A percentile compares a stretch with the other conserved stretches of the same genome.
Conservation (phyloP, 2,113 vertebrate species). For the Dinomys branickii region DNA sequence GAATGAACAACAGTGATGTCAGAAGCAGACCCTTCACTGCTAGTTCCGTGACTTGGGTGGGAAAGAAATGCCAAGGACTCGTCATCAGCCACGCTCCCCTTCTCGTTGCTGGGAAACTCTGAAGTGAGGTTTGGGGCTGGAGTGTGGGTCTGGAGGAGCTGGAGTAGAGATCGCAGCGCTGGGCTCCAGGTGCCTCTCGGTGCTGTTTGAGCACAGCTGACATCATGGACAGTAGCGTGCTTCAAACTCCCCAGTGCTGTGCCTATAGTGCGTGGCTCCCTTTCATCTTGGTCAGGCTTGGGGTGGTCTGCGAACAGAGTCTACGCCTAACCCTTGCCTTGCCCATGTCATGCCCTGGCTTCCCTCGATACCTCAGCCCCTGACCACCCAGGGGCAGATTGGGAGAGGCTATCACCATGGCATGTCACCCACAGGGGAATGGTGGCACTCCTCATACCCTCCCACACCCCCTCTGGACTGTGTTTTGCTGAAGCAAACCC, state of each 20-base stretch:
- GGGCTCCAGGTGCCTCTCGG: neutral
- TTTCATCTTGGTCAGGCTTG: neutral
- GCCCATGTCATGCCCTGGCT: neutral
- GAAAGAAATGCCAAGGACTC: neutral
- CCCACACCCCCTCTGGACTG: neutral
- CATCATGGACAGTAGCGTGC: fast-evolving
- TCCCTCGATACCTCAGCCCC: too few species aligned
- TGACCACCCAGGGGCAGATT: fast-evolving
- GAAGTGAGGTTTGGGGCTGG: neutral
- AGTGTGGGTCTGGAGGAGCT: too few species aligned
- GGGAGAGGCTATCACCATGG: neutral
- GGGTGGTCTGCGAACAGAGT: neutral
- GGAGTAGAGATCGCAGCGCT: neutral
- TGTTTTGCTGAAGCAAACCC: neutral
- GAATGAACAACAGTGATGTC: neutral
- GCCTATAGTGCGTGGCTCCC: fast-evolving
- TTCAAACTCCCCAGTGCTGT: neutral
- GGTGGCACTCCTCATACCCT: neutral
- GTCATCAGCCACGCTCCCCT: neutral
- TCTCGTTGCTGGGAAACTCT: neutral
- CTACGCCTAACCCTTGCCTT: neutral
- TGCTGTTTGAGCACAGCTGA: neutral
- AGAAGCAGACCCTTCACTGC: neutral
- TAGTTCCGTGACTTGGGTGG: neutral
- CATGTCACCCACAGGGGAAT: neutral